Conservation (phyloP, 2,797 vertebrate species). For the Margarornis squamiger region DNA sequence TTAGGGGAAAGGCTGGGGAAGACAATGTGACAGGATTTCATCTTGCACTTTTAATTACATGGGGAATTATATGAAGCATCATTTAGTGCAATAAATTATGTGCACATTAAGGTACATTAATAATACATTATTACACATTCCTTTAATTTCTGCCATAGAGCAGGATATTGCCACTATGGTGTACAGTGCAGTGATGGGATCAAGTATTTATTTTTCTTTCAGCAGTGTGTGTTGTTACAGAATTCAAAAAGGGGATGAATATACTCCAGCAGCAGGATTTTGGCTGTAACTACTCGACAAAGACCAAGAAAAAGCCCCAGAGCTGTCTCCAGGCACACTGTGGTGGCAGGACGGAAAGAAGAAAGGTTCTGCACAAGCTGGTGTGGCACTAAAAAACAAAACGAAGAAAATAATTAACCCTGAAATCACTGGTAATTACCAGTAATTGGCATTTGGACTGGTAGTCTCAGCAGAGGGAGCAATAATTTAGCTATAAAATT, state of each 20-base stretch:
- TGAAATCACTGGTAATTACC: background rate
- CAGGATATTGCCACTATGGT: background rate
- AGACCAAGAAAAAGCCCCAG: background rate
- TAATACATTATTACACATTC: background rate
- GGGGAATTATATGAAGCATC: background rate
- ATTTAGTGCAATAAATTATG: background rate
- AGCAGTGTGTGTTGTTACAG: background rate
- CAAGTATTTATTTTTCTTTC: background rate
- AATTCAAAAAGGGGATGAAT: background rate
- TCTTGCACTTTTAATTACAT: background rate
- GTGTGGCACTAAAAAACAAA: background rate
- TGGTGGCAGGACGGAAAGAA: background rate
- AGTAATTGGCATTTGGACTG: background rate
- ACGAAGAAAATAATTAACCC: conserved; percentile 7
- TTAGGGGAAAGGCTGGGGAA: background rate
- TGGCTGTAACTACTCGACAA: background rate
- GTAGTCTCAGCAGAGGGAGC: background rate
- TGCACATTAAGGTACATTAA: background rate
- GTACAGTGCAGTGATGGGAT: background rate
- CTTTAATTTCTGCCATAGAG: background rate
- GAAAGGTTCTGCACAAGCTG: background rate
- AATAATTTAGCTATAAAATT: background rate
- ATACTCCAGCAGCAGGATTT: background rate
- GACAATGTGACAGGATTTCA: background rate
- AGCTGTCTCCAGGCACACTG: background rate